Evolutionary conservation across 1,140 invertebrate genomes (phyloP), one percentile per base, ranked within the genome.

Genomic region (Archivesica marissinica): DNA sequence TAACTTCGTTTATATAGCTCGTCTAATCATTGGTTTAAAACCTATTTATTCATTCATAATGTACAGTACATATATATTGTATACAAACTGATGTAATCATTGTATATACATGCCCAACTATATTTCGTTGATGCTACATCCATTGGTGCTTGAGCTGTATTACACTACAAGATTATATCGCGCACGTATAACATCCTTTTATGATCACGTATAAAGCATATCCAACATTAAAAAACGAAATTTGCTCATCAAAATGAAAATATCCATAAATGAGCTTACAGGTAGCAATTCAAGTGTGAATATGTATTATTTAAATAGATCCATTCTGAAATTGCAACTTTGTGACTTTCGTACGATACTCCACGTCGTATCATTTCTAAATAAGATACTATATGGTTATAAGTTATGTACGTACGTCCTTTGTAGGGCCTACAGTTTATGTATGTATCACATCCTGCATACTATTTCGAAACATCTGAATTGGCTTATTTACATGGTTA

Each of bases 161-260:
- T n/a, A n/a, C n/a, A n/a, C n/a, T n/a, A n/a, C n/a, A n/a, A n/a
- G n/a, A n/a, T n/a, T n/a, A n/a, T n/a, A n/a, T 52, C 23, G 17
- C 17, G 23, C 3, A 52, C 17, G 23, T 7, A 11, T 4, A 3
- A 7, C 50, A 52, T 52, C 17, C 50, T 52, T 52, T 7, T 52
- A 52, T 52, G 50, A 52, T 6, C 50, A 52, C 50, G 50, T 52
- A 52, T 11, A 52, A n/a, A n/a, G n/a, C n/a, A n/a, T n/a, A n/a
- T n/a, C 6, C 50, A n/a, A n/a, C 3, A 52, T n/a, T n/a, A 11
- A n/a, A 52, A 52, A 52, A 3, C 50, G 17, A 7, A 23, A 4
- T 28, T 6, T 59, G 54, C 25, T 30, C 54, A 59, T 59, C 50
- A 28, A 25, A 64, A 64, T 20, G 59, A 64, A 64, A 64, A 64